phyloP scores from a whole-genome alignment of 2,113 vertebrate genomes.

The Stegostoma tigrinum region DNA sequence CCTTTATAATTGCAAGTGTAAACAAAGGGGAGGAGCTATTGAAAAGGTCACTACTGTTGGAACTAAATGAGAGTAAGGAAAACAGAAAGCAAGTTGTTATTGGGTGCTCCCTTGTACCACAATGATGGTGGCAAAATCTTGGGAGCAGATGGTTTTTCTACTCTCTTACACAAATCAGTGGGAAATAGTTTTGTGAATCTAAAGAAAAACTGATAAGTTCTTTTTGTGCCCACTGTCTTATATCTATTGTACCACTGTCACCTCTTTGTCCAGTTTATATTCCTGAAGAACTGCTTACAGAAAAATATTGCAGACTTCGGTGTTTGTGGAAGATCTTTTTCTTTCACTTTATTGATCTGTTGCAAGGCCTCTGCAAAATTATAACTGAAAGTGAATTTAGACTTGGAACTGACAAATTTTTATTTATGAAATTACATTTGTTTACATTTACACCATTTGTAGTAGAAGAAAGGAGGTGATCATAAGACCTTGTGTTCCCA shows the following conservation, averaged over 20 bases:
- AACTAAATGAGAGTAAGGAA: background rate
- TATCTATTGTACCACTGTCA: background rate
- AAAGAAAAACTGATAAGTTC: background rate
- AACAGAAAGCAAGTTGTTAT: background rate
- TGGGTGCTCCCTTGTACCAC: background rate
- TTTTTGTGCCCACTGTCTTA: too few species aligned
- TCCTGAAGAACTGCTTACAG: background rate
- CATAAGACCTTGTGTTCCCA: background rate
- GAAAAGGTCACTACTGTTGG: background rate
- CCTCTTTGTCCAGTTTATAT: background rate
- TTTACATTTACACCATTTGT: background rate
- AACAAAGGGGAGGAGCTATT: background rate
- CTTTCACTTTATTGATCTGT: background rate
- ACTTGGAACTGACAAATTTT: background rate
- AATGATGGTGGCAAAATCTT: background rate
- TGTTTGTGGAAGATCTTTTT: background rate
- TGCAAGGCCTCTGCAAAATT: background rate
- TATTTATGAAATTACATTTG: background rate
- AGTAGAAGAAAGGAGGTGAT: background rate
- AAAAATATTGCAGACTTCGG: background rate
- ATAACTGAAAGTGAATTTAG: background rate
- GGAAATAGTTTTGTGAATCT: background rate
- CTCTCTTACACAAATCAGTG: background rate
- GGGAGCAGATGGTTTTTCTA: background rate
- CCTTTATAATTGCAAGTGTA: background rate